Evolutionary conservation across 2,113 vertebrate species (phyloP).

Genomic region (cat (Felis catus)): F.catus_Fca126_mat1.0 CM031419.1:34489001-34489500

Average conservation of each 20-base stretch:
- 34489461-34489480: slow-evolving; percentile 1
- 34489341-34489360: slow-evolving; percentile 10
- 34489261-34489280: slow-evolving; percentile 24
- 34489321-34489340: neutral
- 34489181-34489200: neutral
- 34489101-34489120: neutral
- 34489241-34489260: neutral
- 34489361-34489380: neutral
- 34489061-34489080: neutral
- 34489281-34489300: slow-evolving; percentile 28
- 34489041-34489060: neutral
- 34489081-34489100: neutral
- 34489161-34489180: neutral
- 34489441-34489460: neutral
- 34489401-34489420: neutral
- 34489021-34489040: neutral
- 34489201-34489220: slow-evolving; percentile 2
- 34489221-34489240: neutral
- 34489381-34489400: neutral
- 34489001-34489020: neutral
- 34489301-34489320: neutral
- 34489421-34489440: neutral
- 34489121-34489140: neutral
- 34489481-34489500: slow-evolving; percentile 31
- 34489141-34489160: neutral